Conservation (phyloP, 2,888 invertebrate genomes). For the Metacarcinus magister region DNA sequence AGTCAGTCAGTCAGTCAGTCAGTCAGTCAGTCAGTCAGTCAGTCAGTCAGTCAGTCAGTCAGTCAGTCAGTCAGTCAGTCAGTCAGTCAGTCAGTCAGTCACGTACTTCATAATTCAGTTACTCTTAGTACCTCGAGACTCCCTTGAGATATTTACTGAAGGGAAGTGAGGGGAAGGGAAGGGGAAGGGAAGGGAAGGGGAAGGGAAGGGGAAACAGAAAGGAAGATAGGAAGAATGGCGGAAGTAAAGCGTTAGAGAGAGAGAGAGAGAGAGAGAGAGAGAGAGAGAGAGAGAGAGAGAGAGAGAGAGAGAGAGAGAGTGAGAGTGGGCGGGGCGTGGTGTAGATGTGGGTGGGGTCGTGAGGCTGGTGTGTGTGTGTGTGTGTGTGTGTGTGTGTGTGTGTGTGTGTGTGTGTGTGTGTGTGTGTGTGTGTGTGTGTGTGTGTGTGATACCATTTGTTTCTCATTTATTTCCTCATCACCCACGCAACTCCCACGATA, state of each 20-base stretch:
- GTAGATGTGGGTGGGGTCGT: background rate
- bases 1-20: background rate
- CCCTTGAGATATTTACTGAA: no score
- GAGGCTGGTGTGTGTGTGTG: constrained; percentile 48
- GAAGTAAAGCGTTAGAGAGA: background rate
- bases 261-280: constrained; percentile 26
- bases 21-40: background rate
- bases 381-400: constrained; percentile 60
- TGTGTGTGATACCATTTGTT: no score
- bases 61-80: background rate
- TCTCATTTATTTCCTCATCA: background rate
- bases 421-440: constrained; percentile 14
- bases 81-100: background rate
- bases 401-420: constrained; percentile 56
- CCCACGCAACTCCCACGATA: background rate
- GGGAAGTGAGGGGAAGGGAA: no score
- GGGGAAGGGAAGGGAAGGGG: background rate
- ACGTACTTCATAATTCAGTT: background rate
- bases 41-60: background rate
- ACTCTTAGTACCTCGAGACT: background rate
- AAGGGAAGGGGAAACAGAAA: background rate
- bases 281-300: background rate
- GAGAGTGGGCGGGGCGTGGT: background rate
- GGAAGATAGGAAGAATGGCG: no score
- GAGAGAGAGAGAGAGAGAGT: background rate